Conservation (phyloP, 2,888 invertebrate genomes). For the Limnephilus marmoratus region DNA sequence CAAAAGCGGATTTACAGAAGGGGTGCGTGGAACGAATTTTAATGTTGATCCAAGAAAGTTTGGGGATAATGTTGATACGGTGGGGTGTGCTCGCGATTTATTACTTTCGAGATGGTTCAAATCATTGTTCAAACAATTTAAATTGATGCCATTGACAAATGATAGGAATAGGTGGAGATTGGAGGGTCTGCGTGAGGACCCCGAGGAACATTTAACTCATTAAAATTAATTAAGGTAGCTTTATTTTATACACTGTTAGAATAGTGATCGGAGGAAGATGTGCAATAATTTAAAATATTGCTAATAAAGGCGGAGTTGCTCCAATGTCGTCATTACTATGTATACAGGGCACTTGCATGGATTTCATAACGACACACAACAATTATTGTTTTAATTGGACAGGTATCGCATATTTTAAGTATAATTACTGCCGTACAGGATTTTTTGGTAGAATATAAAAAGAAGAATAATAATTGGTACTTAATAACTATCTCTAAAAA, state of each 20-base stretch:
- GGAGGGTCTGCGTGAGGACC: neutral
- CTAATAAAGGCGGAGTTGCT: neutral
- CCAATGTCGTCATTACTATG: neutral
- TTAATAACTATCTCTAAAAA: no score
- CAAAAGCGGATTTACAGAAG: conserved; percentile 40
- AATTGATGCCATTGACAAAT: neutral
- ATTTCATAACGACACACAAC: no score
- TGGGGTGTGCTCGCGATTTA: neutral
- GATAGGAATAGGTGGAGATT: neutral
- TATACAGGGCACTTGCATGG: neutral
- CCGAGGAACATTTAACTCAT: neutral
- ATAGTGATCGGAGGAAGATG: neutral
- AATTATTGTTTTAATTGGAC: no score
- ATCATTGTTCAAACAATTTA: neutral
- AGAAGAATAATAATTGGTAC: no score
- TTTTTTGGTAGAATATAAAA: no score
- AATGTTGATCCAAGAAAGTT: conserved; percentile 38
- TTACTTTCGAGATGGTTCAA: neutral
- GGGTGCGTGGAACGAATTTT: conserved; percentile 57
- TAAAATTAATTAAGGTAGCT: neutral
- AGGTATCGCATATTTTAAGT: no score
- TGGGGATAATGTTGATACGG: neutral
- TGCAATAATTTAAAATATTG: neutral
- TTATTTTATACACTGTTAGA: neutral
- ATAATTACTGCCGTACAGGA: no score